Evolutionary conservation across 1,140 invertebrate genomes (phyloP).

Genomic region (Camponotus pennsylvanicus): DNA sequence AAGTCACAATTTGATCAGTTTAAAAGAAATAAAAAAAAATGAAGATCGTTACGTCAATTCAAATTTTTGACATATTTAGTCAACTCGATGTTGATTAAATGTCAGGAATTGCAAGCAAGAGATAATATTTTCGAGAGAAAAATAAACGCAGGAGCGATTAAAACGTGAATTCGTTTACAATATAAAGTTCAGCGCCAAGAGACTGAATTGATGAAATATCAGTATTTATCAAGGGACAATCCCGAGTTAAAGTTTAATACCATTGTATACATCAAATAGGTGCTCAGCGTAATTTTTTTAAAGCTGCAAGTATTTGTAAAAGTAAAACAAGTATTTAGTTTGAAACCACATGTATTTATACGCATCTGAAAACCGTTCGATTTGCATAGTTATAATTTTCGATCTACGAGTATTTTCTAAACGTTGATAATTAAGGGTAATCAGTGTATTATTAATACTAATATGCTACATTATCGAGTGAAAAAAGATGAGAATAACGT

Average conservation of each 20-base stretch:
- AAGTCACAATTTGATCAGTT: neutral
- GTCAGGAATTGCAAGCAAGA: conserved; percentile 27
- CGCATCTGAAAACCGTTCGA: conserved; percentile 16
- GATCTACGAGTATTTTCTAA: neutral
- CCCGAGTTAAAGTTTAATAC: conserved; percentile 35
- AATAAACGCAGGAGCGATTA: neutral
- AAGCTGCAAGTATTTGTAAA: conserved; percentile 27
- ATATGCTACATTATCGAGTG: neutral
- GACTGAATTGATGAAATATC: conserved; percentile 12
- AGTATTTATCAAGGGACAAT: conserved; percentile 37
- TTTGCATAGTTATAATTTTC: conserved; percentile 1
- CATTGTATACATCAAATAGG: neutral
- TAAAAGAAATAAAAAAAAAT: neutral
- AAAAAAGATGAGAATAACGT: neutral
- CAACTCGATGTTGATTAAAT: conserved; percentile 29
- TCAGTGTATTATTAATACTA: conserved; percentile 19
- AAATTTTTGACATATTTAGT: conserved; percentile 25
- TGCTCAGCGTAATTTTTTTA: conserved; percentile 20
- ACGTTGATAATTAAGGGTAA: neutral
- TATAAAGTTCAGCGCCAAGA: conserved; percentile 1
- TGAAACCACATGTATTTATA: conserved; percentile 24
- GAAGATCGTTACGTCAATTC: neutral
- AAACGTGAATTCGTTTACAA: neutral
- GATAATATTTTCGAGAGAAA: conserved; percentile 38
- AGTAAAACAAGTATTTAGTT: neutral